Percentiles rank a stretch among this genome's conserved stretches.
phyloP scores from a whole-genome alignment of 2,888 invertebrate genomes.

The Drosophila neonasuta region DNA sequence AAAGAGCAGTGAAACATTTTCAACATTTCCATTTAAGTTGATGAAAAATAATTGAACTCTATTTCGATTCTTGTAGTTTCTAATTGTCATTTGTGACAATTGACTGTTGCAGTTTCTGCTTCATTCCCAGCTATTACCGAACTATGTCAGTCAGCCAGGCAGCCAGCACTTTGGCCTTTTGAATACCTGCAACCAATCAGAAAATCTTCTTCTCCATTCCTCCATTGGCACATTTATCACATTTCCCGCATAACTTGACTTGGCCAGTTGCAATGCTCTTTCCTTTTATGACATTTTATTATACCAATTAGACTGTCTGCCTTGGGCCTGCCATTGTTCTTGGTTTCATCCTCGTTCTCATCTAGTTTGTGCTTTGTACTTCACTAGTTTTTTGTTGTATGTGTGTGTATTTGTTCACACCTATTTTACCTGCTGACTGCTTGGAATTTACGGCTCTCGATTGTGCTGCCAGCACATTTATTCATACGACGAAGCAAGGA shows the following conservation, averaged over 20 bases:
- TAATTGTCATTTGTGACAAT: not conserved
- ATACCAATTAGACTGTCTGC: constrained; percentile 65
- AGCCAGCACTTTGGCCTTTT: not conserved
- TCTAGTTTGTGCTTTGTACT: constrained; percentile 35
- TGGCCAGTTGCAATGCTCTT: constrained; percentile 42
- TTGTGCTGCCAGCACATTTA: constrained; percentile 66
- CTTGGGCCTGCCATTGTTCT: constrained; percentile 50
- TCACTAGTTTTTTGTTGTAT: constrained; percentile 12
- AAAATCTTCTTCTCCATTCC: not conserved
- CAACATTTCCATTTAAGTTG: not conserved
- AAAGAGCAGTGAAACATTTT: not conserved
- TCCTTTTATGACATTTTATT: constrained; percentile 70
- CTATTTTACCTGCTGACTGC: constrained; percentile 62
- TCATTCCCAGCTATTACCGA: not conserved
- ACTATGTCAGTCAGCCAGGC: constrained; percentile 4
- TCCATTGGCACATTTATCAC: constrained; percentile 17
- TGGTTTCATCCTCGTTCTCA: not conserved
- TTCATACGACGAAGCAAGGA: constrained; percentile 51
- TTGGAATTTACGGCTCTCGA: constrained; percentile 68
- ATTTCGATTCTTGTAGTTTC: not conserved
- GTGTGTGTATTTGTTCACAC: constrained; percentile 32
- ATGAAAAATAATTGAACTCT: not conserved
- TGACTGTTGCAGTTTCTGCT: not conserved
- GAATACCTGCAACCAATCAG: constrained; percentile 30
- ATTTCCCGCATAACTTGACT: constrained; percentile 35